Evolutionary conservation across 1,140 invertebrate genomes (phyloP).

Genomic region (Periplaneta americana): DNA sequence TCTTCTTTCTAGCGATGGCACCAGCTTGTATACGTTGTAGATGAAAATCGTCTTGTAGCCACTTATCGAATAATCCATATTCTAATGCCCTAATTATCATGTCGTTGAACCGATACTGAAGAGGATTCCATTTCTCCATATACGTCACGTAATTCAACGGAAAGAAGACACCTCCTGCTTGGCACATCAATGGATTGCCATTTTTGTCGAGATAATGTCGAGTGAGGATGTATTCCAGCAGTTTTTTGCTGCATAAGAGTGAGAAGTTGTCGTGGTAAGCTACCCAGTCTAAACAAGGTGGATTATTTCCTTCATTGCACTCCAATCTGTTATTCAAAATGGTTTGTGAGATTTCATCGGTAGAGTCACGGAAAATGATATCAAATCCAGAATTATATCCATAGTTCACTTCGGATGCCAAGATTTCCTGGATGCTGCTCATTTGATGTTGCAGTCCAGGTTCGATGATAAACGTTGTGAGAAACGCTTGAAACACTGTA

Average conservation of each 20-base stretch:
- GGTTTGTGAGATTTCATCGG: neutral
- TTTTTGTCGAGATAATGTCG: neutral
- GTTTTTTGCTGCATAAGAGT: neutral
- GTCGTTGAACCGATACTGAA: neutral
- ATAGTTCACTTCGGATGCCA: neutral
- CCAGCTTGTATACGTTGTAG: neutral
- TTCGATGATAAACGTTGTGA: neutral
- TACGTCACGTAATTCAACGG: neutral
- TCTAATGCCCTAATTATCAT: neutral
- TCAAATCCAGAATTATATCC: neutral
- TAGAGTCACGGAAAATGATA: neutral
- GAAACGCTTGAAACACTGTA: neutral
- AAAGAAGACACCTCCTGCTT: neutral
- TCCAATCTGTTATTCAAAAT: neutral
- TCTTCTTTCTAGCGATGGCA: neutral
- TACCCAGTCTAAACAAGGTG: neutral
- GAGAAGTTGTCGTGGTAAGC: neutral
- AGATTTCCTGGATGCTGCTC: neutral
- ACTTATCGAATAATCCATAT: neutral
- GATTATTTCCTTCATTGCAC: neutral
- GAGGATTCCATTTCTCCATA: neutral
- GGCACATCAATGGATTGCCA: neutral
- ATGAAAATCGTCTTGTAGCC: neutral
- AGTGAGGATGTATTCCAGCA: neutral
- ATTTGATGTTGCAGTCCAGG: neutral